Conservation (phyloP, 2,113 vertebrate genomes). For the Laticauda laticaudata region DNA sequence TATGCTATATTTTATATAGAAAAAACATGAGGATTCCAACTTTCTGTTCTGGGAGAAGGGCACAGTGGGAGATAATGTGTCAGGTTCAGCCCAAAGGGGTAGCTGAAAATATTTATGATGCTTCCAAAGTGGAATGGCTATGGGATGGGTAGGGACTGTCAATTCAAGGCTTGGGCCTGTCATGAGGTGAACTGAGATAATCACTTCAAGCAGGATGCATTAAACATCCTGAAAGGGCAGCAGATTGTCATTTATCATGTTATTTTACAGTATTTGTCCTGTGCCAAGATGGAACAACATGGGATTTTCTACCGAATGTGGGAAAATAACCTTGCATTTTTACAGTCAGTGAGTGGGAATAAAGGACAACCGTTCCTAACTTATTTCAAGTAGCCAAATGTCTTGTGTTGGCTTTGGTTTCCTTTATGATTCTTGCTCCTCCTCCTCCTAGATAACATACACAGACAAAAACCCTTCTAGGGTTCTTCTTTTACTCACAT, state of each 20-base stretch:
- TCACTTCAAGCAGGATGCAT: not conserved
- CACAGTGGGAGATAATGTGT: not conserved
- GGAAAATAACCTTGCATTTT: not conserved
- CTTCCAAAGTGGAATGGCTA: not conserved
- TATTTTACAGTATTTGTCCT: not conserved
- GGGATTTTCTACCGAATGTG: not conserved
- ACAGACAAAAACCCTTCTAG: not conserved
- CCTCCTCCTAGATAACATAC: not conserved
- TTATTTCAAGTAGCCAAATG: not conserved
- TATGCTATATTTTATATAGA: not conserved
- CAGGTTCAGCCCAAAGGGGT: not conserved
- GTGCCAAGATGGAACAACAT: not conserved
- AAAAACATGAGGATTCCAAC: not conserved
- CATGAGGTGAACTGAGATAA: not conserved
- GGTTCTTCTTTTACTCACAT: slow-evolving; percentile 53
- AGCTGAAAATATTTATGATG: not conserved
- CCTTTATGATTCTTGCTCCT: not conserved
- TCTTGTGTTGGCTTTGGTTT: not conserved
- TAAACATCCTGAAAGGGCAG: not conserved
- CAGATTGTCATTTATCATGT: not conserved
- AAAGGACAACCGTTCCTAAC: not conserved
- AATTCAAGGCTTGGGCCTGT: not conserved
- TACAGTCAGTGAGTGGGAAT: not conserved
- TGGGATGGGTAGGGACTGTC: not conserved
- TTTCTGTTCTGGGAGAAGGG: not conserved